Evolutionary conservation across 2,113 vertebrate species (phyloP).

Genomic region (Pluvialis apricaria): DNA sequence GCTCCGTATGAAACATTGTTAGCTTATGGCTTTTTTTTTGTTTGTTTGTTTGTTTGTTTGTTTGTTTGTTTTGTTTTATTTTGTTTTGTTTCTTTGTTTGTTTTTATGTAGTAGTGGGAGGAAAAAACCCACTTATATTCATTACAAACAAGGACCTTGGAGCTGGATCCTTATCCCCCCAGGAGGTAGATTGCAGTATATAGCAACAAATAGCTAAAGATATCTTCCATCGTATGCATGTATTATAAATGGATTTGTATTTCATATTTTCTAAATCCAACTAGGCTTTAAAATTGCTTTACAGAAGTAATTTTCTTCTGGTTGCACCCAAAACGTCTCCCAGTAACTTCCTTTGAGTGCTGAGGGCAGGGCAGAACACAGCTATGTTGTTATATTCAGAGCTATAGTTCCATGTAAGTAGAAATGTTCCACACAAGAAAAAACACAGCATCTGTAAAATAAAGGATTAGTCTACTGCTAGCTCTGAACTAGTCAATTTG

Average conservation of each 20-base stretch:
- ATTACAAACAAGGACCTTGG: not conserved
- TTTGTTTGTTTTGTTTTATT: not conserved
- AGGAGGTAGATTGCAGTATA: not conserved
- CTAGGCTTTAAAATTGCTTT: not conserved
- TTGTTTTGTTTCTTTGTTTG: too few species aligned
- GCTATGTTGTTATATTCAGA: not conserved
- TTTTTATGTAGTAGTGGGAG: not conserved
- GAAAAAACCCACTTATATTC: not conserved
- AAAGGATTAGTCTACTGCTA: not conserved
- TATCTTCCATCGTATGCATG: not conserved
- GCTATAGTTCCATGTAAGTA: not conserved
- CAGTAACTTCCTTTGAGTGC: not conserved
- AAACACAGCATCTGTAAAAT: not conserved
- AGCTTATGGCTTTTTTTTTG: fast-evolving
- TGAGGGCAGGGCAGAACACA: not conserved
- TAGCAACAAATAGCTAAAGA: not conserved
- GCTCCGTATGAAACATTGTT: not conserved
- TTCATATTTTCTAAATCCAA: not conserved
- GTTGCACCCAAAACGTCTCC: not conserved
- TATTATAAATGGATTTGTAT: not conserved
- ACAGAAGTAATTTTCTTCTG: not conserved
- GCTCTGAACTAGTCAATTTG: not conserved
- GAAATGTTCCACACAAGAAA: not conserved
- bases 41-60: not conserved
- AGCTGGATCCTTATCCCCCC: not conserved